phyloP scores from a whole-genome alignment of 2,888 invertebrate genomes.

The Bugulina stolonifera region DNA sequence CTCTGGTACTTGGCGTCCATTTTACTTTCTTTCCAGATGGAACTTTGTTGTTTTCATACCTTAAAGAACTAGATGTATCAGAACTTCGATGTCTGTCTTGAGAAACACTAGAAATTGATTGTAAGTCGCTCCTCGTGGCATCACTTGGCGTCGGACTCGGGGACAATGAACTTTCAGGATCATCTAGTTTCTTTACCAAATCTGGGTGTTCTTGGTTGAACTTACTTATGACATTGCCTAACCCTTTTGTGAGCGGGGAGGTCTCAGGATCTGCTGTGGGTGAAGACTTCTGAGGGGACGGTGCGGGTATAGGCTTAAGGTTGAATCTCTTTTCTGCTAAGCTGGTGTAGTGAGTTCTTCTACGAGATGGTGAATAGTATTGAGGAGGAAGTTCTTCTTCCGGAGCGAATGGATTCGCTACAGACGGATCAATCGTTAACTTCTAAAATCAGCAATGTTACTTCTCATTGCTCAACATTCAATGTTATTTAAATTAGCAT shows the following conservation, averaged over 20 bases:
- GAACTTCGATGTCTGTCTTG: not conserved
- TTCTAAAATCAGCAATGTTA: no score
- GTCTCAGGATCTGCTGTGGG: no score
- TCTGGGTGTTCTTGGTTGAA: not conserved
- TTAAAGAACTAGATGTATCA: not conserved
- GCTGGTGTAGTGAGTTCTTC: not conserved
- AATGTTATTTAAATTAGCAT: no score
- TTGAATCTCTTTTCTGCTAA: conserved; percentile 4
- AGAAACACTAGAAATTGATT: not conserved
- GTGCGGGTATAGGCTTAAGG: not conserved
- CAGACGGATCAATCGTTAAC: not conserved
- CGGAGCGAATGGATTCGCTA: conserved; percentile 5
- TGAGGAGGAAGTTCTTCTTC: not conserved
- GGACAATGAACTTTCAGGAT: not conserved
- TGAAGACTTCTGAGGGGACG: no score
- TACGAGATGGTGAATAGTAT: not conserved
- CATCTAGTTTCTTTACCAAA: not conserved
- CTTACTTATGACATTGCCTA: not conserved
- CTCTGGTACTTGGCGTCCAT: not conserved
- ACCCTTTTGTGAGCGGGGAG: not conserved
- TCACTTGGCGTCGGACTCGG: not conserved
- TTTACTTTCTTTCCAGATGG: not conserved
- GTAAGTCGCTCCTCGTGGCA: not conserved
- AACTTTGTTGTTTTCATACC: not conserved
- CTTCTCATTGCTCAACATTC: no score